phyloP scores from a whole-genome alignment of 2,113 vertebrate genomes.

The Oxyruncus cristatus region DNA sequence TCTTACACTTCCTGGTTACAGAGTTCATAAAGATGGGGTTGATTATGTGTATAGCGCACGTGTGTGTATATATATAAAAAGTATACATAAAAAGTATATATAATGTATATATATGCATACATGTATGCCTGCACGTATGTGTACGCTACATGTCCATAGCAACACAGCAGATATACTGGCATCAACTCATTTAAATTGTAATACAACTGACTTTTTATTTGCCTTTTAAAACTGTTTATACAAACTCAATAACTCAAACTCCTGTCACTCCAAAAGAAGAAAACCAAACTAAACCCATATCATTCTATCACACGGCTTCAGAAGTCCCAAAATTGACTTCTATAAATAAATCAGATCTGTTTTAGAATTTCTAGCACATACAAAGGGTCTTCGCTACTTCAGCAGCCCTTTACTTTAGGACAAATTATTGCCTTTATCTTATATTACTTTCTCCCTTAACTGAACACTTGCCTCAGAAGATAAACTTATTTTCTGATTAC shows the following conservation, averaged over 20 bases:
- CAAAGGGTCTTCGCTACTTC: background rate
- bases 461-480: background rate
- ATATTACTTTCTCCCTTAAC: background rate
- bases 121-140: background rate
- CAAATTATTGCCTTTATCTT: background rate
- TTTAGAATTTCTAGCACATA: background rate
- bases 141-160: background rate
- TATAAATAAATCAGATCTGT: background rate
- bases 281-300: background rate
- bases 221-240: background rate
- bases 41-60: background rate
- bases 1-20: background rate
- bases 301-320: background rate
- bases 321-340: background rate
- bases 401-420: background rate
- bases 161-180: background rate
- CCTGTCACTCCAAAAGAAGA: background rate
- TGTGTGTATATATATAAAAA: too few species aligned
- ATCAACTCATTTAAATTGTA: background rate
- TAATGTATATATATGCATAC: background rate
- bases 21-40: background rate
- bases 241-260: background rate
- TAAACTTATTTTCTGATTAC: background rate
- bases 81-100: too few species aligned
- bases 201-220: background rate